phyloP scores from a whole-genome alignment of 1,140 invertebrate species.

The Orussus abietinus region DNA sequence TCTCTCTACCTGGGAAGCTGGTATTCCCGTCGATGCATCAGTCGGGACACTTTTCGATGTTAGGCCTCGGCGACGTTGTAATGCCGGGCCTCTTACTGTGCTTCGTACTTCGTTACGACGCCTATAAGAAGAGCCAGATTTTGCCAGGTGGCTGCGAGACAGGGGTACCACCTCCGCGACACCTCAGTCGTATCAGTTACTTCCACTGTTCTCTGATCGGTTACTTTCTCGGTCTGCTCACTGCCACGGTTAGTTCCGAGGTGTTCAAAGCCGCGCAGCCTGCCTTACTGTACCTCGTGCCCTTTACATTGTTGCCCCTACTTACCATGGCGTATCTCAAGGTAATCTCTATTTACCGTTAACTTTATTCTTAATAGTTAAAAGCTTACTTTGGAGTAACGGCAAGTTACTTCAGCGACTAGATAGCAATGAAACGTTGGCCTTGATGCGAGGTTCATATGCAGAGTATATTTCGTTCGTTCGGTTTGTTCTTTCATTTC shows the following conservation, averaged over 20 bases:
- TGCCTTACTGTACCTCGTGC: conserved; percentile 93
- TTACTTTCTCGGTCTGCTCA: conserved; percentile 94
- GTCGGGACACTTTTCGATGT: conserved; percentile 93
- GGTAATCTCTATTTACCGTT: conserved; percentile 55
- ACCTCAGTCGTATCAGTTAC: conserved; percentile 71
- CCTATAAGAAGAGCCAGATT: conserved; percentile 89
- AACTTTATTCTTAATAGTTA: conserved; percentile 11
- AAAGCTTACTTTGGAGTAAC: conserved; percentile 7
- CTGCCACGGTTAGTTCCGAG: conserved; percentile 94
- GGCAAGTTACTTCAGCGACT: no score
- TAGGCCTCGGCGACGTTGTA: conserved; percentile 93
- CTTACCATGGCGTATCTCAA: conserved; percentile 97
- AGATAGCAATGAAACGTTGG: no score
- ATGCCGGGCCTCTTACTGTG: conserved; percentile 96
- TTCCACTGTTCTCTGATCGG: conserved; percentile 98
- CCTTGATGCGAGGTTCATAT: no score
- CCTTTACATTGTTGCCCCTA: conserved; percentile 92
- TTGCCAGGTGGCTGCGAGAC: conserved; percentile 66
- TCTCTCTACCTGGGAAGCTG: conserved; percentile 93
- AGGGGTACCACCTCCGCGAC: conserved; percentile 73
- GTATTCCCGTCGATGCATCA: conserved; percentile 96
- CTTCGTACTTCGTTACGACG: conserved; percentile 94
- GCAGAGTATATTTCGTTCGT: conserved; percentile 3
- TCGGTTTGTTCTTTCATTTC: no score
- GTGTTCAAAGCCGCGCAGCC: conserved; percentile 97